phyloP scores from a whole-genome alignment of 2,888 invertebrate species.

The Caenorhabditis virilis region DNA sequence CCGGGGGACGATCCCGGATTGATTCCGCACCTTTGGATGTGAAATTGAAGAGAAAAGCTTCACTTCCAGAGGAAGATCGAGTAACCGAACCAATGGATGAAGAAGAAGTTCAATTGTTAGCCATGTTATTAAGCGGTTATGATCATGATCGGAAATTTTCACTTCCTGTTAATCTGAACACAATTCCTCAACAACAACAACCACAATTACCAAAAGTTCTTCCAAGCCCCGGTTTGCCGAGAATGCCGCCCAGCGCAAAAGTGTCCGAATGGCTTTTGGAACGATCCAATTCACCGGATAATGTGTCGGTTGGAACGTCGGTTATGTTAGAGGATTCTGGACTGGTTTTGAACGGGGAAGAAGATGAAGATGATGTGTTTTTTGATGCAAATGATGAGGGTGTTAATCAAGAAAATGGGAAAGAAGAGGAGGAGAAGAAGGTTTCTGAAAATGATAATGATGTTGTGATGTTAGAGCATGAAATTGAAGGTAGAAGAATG shows the following conservation, averaged over 20 bases:
- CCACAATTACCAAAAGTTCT: background rate
- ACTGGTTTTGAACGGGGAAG: constrained; percentile 6
- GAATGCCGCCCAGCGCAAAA: constrained; percentile 14
- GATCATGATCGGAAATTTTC: constrained; percentile 9
- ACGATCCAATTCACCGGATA: constrained; percentile 27
- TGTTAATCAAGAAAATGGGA: background rate
- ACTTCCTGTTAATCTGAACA: background rate
- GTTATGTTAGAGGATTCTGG: constrained; percentile 26
- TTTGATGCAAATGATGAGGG: constrained; percentile 25
- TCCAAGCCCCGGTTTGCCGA: constrained; percentile 23
- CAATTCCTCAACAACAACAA: background rate
- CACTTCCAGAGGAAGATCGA: constrained; percentile 13
- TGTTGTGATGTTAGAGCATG: constrained; percentile 30
- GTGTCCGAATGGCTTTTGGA: constrained; percentile 41
- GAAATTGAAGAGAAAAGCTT: constrained; percentile 19
- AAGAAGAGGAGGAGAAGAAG: background rate
- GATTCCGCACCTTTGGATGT: constrained; percentile 16
- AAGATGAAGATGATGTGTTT: constrained; percentile 26
- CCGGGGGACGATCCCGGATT: constrained; percentile 19
- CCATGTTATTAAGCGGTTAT: constrained; percentile 26
- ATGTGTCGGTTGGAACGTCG: constrained; percentile 27
- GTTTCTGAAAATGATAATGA: too few species aligned
- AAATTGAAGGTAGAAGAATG: constrained; percentile 16
- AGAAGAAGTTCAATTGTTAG: constrained; percentile 27
- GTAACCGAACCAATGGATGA: constrained; percentile 33